A percentile compares a stretch with the other conserved stretches of the same genome.
Evolutionary conservation across 2,888 invertebrate species (phyloP).

Genomic region (Cheilosia urbana): DNA sequence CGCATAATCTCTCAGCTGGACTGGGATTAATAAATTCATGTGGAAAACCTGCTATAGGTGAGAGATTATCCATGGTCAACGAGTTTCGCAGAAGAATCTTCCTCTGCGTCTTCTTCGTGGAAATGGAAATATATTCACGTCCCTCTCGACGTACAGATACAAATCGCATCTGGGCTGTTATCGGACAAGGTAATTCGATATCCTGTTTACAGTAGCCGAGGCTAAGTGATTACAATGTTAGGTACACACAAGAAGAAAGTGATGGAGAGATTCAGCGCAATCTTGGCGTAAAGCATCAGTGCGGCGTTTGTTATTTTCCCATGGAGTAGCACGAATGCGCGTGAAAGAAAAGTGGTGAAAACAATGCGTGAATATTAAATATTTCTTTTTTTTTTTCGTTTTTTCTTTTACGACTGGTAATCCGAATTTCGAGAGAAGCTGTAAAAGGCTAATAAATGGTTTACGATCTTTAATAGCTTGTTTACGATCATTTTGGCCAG

Average conservation of each 20-base stretch:
- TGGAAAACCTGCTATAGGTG: slow-evolving; percentile 37
- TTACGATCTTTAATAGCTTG: slow-evolving; percentile 13
- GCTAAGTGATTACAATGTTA: slow-evolving; percentile 67
- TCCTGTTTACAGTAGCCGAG: slow-evolving; percentile 65
- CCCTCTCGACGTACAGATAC: slow-evolving; percentile 23
- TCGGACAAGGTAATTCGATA: slow-evolving; percentile 64
- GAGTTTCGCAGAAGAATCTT: slow-evolving; percentile 39
- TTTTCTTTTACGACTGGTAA: slow-evolving; percentile 4
- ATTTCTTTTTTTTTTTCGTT: not conserved
- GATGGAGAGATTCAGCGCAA: slow-evolving; percentile 31
- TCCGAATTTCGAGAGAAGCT: not conserved
- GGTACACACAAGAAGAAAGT: slow-evolving; percentile 49
- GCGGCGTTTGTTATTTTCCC: slow-evolving; percentile 10
- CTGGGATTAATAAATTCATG: slow-evolving; percentile 41
- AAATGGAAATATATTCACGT: slow-evolving; percentile 25
- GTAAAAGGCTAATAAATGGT: not conserved
- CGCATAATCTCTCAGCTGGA: slow-evolving; percentile 4
- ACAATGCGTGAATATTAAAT: slow-evolving; percentile 13
- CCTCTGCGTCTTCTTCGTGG: slow-evolving; percentile 9
- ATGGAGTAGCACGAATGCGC: not conserved
- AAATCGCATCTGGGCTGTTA: slow-evolving; percentile 58
- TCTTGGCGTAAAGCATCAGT: not conserved
- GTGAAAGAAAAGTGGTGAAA: slow-evolving; percentile 22
- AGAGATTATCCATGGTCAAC: slow-evolving; percentile 35
- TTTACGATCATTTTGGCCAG: slow-evolving; percentile 9